Conservation (phyloP, 2,888 invertebrate genomes). For the Cheilosia impressa region DNA sequence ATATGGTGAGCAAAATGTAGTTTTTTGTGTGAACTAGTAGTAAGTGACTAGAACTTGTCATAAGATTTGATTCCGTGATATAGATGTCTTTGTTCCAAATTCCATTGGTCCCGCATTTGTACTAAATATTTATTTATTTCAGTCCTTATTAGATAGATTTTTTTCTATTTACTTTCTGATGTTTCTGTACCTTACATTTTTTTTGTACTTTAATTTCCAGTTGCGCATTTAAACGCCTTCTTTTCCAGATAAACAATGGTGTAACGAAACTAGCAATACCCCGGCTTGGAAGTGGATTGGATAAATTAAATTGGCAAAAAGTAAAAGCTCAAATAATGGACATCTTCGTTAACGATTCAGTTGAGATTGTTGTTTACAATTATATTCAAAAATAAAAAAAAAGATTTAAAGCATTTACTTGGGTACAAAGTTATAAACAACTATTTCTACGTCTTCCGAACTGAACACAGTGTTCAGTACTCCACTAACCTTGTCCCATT, state of each 20-base stretch:
- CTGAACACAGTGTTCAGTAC: slow-evolving; percentile 85
- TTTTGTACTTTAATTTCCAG: not conserved
- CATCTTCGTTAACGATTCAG: slow-evolving; percentile 84
- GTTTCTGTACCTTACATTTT: not conserved
- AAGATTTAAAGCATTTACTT: slow-evolving; percentile 70
- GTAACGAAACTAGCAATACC: slow-evolving; percentile 86
- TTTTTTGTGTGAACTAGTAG: not conserved
- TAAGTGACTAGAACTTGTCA: too few species aligned
- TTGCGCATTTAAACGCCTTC: not conserved
- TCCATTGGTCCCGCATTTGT: too few species aligned
- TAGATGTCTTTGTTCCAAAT: not conserved
- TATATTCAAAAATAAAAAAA: slow-evolving; percentile 77
- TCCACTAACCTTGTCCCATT: slow-evolving; percentile 86
- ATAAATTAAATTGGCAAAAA: slow-evolving; percentile 86
- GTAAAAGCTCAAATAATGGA: slow-evolving; percentile 85
- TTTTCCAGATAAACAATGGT: slow-evolving; percentile 81
- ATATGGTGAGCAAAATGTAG: slow-evolving; percentile 79
- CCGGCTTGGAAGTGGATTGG: slow-evolving; percentile 87
- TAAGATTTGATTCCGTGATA: too few species aligned
- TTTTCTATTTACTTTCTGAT: not conserved
- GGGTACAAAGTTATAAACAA: slow-evolving; percentile 85
- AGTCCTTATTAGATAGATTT: too few species aligned
- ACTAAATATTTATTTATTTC: too few species aligned
- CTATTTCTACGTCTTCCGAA: slow-evolving; percentile 84
- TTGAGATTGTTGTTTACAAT: slow-evolving; percentile 85